Conservation (phyloP, 2,797 vertebrate genomes). For the Pampus argenteus region DNA sequence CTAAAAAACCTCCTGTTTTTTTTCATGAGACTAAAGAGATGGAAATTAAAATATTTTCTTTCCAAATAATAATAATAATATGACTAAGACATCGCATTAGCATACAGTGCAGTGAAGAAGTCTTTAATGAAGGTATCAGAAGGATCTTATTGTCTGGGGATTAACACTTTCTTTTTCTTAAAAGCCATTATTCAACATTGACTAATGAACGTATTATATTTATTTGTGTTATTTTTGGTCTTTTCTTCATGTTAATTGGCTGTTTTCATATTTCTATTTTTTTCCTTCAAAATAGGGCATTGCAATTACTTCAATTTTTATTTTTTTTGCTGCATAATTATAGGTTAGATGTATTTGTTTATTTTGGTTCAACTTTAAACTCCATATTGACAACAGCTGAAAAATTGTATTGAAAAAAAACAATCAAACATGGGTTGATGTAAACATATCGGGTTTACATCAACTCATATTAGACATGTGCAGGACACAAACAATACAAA, state of each 20-base stretch:
- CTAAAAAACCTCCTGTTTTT: slow-evolving; percentile 45
- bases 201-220: slow-evolving; percentile 87
- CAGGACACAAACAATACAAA: slow-evolving; percentile 6
- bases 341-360: slow-evolving; percentile 75
- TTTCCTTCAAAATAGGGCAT: slow-evolving; percentile 84
- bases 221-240: slow-evolving; percentile 87
- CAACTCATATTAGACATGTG: neutral
- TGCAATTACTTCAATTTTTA: slow-evolving; percentile 80
- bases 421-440: slow-evolving; percentile 18
- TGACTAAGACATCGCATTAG: slow-evolving; percentile 86
- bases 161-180: slow-evolving; percentile 85
- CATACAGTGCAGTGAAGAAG: slow-evolving; percentile 82
- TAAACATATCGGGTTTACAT: slow-evolving; percentile 20
- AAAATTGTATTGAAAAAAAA: slow-evolving; percentile 41
- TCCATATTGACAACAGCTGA: slow-evolving; percentile 70
- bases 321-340: slow-evolving; percentile 78
- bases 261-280: slow-evolving; percentile 82
- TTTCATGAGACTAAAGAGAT: slow-evolving; percentile 63
- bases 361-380: slow-evolving; percentile 72
- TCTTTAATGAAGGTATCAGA: slow-evolving; percentile 88
- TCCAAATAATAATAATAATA: slow-evolving; percentile 84
- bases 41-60: slow-evolving; percentile 77
- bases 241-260: slow-evolving; percentile 86
- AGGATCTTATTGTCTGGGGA: slow-evolving; percentile 86
- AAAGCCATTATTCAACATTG: slow-evolving; percentile 86